These are phyloP conservation scores for Eupithecia pulchellata DNA, from an alignment of 2,888 invertebrate genomes.

Conservation along the genomic window DNA sequence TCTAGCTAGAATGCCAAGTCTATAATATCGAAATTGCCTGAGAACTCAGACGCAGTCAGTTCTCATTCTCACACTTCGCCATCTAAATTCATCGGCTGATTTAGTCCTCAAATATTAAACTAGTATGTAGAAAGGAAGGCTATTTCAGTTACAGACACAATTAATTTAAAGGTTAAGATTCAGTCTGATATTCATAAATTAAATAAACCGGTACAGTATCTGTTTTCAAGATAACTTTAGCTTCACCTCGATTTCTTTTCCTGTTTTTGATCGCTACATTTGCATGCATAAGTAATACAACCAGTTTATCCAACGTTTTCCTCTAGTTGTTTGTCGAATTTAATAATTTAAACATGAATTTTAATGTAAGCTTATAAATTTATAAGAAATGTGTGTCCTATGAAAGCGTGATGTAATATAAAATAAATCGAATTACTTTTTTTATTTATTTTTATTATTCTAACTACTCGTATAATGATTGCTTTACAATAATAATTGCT, in stretches of 20 bases:
- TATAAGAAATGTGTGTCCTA: conserved; percentile 4
- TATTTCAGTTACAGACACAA: conserved; percentile 33
- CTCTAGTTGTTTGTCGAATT: conserved; percentile 49
- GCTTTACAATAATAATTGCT: not conserved
- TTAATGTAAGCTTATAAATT: not conserved
- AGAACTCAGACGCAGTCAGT: conserved; percentile 37
- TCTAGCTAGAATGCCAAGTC: not conserved
- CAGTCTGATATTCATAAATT: conserved; percentile 39
- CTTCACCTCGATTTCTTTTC: conserved; percentile 62
- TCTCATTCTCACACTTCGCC: conserved; percentile 48
- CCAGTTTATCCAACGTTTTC: conserved; percentile 54
- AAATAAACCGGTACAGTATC: conserved; percentile 43
- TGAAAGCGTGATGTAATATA: conserved; percentile 1
- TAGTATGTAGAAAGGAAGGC: conserved; percentile 11
- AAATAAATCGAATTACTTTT: no score
- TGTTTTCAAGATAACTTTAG: conserved; percentile 44
- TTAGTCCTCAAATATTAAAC: conserved; percentile 20
- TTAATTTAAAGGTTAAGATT: conserved; percentile 36
- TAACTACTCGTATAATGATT: no score
- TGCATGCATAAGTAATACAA: conserved; percentile 48
- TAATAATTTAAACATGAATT: conserved; percentile 40
- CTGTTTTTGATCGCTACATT: conserved; percentile 58
- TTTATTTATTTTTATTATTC: no score
- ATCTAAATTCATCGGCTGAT: conserved; percentile 24
- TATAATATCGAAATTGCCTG: conserved; percentile 23